Conservation (phyloP, 1,140 invertebrate species). For the Drosophila pallidifrons region DNA sequence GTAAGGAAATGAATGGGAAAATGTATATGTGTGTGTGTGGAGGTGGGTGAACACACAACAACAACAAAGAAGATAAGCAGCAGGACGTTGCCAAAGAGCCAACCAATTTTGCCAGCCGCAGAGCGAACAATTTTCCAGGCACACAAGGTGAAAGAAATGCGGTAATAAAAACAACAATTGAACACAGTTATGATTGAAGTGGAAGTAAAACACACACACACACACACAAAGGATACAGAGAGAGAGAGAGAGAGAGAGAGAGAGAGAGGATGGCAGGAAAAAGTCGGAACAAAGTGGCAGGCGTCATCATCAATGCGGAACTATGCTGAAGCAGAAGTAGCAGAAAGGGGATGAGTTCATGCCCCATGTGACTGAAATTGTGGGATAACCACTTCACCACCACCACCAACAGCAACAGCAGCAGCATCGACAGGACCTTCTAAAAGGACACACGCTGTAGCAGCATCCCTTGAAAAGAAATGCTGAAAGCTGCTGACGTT, state of each 20-base stretch:
- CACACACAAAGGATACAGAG: slow-evolving; percentile 1
- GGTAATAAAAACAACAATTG: slow-evolving; percentile 83
- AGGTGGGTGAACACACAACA: slow-evolving; percentile 18
- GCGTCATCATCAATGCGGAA: slow-evolving; percentile 58
- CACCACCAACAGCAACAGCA: slow-evolving; percentile 32
- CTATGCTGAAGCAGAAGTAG: slow-evolving; percentile 50
- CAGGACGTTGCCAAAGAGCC: slow-evolving; percentile 43
- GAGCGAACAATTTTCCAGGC: slow-evolving; percentile 16
- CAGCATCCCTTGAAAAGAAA: slow-evolving; percentile 50
- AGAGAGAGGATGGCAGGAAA: background rate
- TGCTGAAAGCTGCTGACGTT: slow-evolving; percentile 50
- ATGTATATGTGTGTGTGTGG: slow-evolving; percentile 23
- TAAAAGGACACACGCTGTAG: background rate
- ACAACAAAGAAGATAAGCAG: slow-evolving; percentile 51
- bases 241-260: background rate
- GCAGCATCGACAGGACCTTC: slow-evolving; percentile 10
- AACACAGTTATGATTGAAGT: slow-evolving; percentile 83
- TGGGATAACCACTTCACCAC: slow-evolving; percentile 41
- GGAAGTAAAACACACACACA: slow-evolving; percentile 58
- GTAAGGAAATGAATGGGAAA: slow-evolving; percentile 43
- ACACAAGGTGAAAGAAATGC: slow-evolving; percentile 75
- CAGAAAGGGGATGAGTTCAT: slow-evolving; percentile 25
- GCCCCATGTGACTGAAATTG: slow-evolving; percentile 39
- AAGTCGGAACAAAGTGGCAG: slow-evolving; percentile 42
- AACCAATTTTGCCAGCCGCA: slow-evolving; percentile 68